These are phyloP conservation scores for Prionailurus bengalensis DNA, from an alignment of 2,113 vertebrate species.

Conservation along the genomic window DNA sequence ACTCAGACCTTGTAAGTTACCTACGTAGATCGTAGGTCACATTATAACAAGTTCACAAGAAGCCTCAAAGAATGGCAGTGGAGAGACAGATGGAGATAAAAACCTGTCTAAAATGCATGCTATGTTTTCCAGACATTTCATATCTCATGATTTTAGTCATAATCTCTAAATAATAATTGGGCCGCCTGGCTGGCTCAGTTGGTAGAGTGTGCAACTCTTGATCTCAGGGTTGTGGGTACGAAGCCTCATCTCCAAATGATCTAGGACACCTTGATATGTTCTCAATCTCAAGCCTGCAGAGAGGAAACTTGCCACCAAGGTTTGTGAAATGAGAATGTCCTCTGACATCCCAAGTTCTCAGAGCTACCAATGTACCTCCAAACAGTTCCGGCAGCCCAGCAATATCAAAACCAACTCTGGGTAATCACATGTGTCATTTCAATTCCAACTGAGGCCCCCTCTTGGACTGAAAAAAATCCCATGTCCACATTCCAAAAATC, in stretches of 20 bases:
- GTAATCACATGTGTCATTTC: background rate
- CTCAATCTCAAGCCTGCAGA: background rate
- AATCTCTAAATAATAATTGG: background rate
- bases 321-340: background rate
- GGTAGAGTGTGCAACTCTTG: background rate
- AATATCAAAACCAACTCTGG: background rate
- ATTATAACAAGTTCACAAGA: background rate
- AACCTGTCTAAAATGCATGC: background rate
- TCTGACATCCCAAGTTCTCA: background rate
- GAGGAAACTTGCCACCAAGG: background rate
- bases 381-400: background rate
- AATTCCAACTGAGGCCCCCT: background rate
- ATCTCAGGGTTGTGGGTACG: background rate
- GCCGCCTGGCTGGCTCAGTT: background rate
- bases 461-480: background rate
- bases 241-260: background rate
- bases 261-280: background rate
- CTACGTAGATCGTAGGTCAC: background rate
- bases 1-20: background rate
- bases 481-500: background rate
- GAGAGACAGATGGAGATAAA: background rate
- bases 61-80: background rate
- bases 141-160: conserved; percentile 1
- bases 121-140: background rate
- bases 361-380: background rate